A percentile compares a stretch with the other conserved stretches of the same genome.
These are phyloP conservation scores for Okapia johnstoni DNA, from an alignment of 2,113 vertebrate genomes.

Conservation along the genomic window DNA sequence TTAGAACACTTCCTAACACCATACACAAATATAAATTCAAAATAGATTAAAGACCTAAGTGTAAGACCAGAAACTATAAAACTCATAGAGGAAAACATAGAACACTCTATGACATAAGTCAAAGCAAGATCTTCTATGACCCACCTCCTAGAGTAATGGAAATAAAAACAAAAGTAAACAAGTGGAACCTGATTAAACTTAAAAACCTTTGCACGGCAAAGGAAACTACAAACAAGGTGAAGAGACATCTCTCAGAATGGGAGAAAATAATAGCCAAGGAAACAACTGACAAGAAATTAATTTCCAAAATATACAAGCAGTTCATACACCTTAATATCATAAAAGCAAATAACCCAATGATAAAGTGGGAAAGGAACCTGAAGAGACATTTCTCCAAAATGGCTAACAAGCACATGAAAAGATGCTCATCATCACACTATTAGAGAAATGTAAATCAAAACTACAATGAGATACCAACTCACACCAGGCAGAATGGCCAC, in stretches of 20 bases:
- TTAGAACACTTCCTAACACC: not conserved
- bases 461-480: not conserved
- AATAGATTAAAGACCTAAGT: not conserved
- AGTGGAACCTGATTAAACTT: not conserved
- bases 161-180: not conserved
- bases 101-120: not conserved
- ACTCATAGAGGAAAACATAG: not conserved
- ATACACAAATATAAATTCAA: not conserved
- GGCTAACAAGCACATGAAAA: not conserved
- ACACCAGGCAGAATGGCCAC: not conserved
- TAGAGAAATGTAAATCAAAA: not conserved
- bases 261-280: not conserved
- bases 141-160: not conserved
- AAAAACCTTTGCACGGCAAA: not conserved
- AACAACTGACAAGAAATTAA: not conserved
- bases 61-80: not conserved
- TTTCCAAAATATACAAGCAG: not conserved
- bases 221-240: not conserved
- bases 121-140: not conserved
- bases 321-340: not conserved
- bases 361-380: not conserved
- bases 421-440: not conserved
- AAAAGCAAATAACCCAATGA: not conserved
- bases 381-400: not conserved
- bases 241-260: not conserved